phyloP scores from a whole-genome alignment of 2,797 vertebrate species.

The Brachyalestes nurse region DNA sequence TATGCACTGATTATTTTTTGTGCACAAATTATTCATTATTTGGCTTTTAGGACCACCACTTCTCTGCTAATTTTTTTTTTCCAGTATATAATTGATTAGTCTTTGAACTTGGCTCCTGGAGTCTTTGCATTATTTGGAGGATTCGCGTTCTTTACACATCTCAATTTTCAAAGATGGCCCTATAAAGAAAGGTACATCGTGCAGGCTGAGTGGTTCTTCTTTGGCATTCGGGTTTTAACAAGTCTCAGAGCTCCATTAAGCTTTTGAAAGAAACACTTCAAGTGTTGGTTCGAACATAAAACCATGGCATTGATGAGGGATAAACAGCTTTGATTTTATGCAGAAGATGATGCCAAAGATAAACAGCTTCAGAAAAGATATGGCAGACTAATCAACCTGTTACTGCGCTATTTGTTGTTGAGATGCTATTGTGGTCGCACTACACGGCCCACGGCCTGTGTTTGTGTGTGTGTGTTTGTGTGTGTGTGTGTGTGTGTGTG shows the following conservation, averaged over 20 bases:
- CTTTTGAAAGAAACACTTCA: slow-evolving; percentile 7
- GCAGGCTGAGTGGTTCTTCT: too few relatives aligned
- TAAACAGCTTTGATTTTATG: neutral
- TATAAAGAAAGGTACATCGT: too few relatives aligned
- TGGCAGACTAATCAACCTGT: slow-evolving; percentile 18
- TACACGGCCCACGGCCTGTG: neutral
- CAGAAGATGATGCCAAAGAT: neutral
- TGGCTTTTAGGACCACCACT: neutral
- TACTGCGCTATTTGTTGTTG: neutral
- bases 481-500: slow-evolving; percentile 54
- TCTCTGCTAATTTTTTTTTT: neutral
- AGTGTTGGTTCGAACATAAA: neutral
- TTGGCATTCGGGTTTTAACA: neutral
- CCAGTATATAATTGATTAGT: too few relatives aligned
- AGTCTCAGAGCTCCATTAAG: neutral
- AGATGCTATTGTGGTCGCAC: neutral
- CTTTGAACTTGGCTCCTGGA: too few relatives aligned
- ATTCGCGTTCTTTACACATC: neutral
- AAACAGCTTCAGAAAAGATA: slow-evolving; percentile 2
- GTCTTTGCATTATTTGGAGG: too few relatives aligned
- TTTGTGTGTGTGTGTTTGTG: slow-evolving; percentile 24
- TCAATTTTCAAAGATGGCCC: neutral
- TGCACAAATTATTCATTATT: neutral
- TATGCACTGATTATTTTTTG: neutral
- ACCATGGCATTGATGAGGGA: neutral